Conservation (phyloP, 2,113 vertebrate genomes). For the Salminus brasiliensis region DNA sequence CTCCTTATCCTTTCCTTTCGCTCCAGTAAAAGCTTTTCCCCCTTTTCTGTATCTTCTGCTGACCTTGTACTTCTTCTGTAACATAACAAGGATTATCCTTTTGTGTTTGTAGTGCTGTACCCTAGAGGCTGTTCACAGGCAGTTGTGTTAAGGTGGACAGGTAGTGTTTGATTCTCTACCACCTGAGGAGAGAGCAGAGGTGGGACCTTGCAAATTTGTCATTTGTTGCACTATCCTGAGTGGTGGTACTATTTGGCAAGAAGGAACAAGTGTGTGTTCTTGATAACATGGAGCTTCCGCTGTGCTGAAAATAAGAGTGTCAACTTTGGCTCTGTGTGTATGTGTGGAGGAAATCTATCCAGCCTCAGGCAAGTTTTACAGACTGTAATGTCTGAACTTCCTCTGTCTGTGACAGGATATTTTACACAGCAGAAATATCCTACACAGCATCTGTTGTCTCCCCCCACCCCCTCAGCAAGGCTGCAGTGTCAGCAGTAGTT, state of each 20-base stretch:
- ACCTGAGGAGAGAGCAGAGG: neutral
- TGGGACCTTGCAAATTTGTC: neutral
- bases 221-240: neutral
- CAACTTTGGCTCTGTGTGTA: slow-evolving; percentile 39
- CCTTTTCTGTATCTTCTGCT: neutral
- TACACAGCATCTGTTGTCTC: neutral
- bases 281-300: neutral
- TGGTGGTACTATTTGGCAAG: neutral
- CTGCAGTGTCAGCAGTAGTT: neutral
- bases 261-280: no score
- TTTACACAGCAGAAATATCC: neutral
- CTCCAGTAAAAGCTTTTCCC: neutral
- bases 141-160: neutral
- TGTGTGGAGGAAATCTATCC: neutral
- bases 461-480: neutral
- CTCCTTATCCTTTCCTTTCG: neutral
- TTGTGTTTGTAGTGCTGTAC: neutral
- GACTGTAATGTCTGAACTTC: slow-evolving; percentile 3
- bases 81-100: neutral
- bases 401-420: neutral
- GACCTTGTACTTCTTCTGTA: neutral
- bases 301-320: slow-evolving; percentile 41
- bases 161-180: neutral
- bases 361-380: neutral
- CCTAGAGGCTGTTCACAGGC: no score